Percentiles rank a stretch among this genome's conserved stretches.
Conservation (phyloP, 2,888 invertebrate genomes). For the Phyllotreta striolata region DNA sequence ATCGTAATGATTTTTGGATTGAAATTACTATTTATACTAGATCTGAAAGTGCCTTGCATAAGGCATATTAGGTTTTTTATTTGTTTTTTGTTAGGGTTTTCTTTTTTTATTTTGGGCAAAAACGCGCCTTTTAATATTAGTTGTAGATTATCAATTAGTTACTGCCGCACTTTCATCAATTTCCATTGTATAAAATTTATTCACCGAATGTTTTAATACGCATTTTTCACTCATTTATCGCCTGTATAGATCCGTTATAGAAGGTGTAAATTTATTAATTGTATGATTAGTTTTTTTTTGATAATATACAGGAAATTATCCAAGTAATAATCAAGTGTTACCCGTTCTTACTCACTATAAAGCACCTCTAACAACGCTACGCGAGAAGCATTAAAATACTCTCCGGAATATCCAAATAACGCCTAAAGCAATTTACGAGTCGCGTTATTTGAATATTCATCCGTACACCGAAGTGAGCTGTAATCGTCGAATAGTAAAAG, state of each 20-base stretch:
- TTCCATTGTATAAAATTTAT: slow-evolving; percentile 14
- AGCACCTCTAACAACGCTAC: slow-evolving; percentile 39
- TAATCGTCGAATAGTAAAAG: slow-evolving; percentile 42
- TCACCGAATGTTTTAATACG: slow-evolving; percentile 23
- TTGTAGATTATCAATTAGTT: slow-evolving; percentile 5
- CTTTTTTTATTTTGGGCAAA: slow-evolving; percentile 27
- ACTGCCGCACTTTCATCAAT: slow-evolving; percentile 16
- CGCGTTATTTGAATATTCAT: slow-evolving; percentile 26
- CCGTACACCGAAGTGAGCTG: slow-evolving; percentile 21
- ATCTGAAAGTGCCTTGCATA: slow-evolving; percentile 26
- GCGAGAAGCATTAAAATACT: slow-evolving; percentile 33
- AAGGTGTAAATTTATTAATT: slow-evolving; percentile 13
- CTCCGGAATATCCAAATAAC: slow-evolving; percentile 24
- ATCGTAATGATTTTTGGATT: background rate
- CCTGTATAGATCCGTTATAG: slow-evolving; percentile 29
- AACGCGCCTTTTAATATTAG: slow-evolving; percentile 7
- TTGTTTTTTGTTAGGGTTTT: slow-evolving; percentile 18
- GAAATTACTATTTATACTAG: slow-evolving; percentile 1
- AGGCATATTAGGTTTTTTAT: no score
- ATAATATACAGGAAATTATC: slow-evolving; percentile 22
- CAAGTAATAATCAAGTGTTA: slow-evolving; percentile 33
- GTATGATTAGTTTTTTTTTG: slow-evolving; percentile 23
- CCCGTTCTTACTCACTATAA: slow-evolving; percentile 42
- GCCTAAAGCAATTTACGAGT: background rate
- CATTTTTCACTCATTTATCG: slow-evolving; percentile 18